Conservation (phyloP, 2,888 invertebrate genomes). For the Drosophila mettleri region DNA sequence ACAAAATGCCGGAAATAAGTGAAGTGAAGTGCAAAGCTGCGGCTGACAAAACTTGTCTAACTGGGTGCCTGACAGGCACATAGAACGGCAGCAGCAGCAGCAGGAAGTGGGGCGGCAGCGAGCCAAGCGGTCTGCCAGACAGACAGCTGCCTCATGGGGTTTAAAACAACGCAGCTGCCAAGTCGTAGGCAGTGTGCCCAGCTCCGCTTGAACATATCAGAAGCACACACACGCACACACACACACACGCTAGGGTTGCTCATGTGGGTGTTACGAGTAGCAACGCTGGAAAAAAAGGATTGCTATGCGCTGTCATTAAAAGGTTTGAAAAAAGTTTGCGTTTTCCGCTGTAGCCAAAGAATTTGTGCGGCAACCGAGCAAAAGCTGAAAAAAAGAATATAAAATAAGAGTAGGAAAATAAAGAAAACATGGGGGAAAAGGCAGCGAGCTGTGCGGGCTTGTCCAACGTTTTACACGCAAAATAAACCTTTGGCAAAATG, state of each 20-base stretch:
- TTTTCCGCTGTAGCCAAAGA: constrained; percentile 27
- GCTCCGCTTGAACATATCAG: constrained; percentile 17
- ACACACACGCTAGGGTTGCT: constrained; percentile 14
- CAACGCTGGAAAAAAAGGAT: constrained; percentile 7
- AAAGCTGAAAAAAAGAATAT: constrained; percentile 2
- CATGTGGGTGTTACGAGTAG: constrained; percentile 22
- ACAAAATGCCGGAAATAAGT: constrained; percentile 73
- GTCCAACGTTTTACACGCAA: constrained; percentile 23
- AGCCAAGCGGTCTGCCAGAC: background rate
- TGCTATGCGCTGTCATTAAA: constrained; percentile 47
- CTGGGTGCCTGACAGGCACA: constrained; percentile 30
- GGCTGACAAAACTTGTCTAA: constrained; percentile 56
- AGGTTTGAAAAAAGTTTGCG: constrained; percentile 38
- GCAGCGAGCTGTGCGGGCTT: constrained; percentile 11
- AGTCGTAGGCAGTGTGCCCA: constrained; percentile 15
- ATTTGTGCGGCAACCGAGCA: constrained; percentile 6
- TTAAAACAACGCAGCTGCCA: constrained; percentile 40
- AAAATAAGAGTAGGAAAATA: background rate
- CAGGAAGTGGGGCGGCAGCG: background rate
- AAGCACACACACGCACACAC: constrained; percentile 15
- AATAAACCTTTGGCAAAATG: constrained; percentile 11
- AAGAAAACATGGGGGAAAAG: constrained; percentile 6
- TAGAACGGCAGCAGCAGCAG: background rate
- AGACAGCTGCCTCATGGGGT: constrained; percentile 14
- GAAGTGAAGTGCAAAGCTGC: constrained; percentile 39